These are phyloP conservation scores for Drosophila funebris DNA, from an alignment of 1,140 invertebrate species.

Conservation along the genomic window DNA sequence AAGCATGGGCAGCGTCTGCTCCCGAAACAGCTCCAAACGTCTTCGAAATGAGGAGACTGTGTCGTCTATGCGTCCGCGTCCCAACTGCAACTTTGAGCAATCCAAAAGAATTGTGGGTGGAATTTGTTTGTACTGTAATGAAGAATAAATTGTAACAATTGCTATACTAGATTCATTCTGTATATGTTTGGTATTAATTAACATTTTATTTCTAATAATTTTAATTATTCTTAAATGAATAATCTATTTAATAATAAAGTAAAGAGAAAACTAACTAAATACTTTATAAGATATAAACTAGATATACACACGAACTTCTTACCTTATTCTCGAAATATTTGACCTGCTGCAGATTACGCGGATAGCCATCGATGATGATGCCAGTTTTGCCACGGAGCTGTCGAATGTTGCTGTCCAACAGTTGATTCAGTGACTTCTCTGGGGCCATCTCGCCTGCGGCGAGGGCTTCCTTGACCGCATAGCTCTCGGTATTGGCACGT, in stretches of 20 bases:
- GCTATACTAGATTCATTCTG: too few species aligned
- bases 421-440: constrained; percentile 87
- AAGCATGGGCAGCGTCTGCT: constrained; percentile 93
- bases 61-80: constrained; percentile 91
- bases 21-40: constrained; percentile 92
- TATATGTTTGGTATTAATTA: too few species aligned
- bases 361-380: constrained; percentile 95
- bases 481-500: constrained; percentile 85
- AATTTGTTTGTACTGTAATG: constrained; percentile 88
- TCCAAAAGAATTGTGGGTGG: constrained; percentile 92
- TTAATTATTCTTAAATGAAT: too few species aligned
- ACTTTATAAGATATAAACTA: too few species aligned
- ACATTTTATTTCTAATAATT: too few species aligned
- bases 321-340: constrained; percentile 94
- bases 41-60: constrained; percentile 92
- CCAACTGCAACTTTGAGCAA: constrained; percentile 93
- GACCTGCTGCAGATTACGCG: constrained; percentile 93
- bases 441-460: constrained; percentile 93
- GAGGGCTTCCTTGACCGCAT: constrained; percentile 86
- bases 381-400: constrained; percentile 85
- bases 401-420: constrained; percentile 87
- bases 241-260: too few species aligned
- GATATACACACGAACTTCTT: not conserved
- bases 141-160: too few species aligned
- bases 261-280: too few species aligned